Percentiles rank a stretch among this genome's conserved stretches.
phyloP scores from a whole-genome alignment of 2,797 vertebrate genomes.

The Cryptoblepharus egeriae region DNA sequence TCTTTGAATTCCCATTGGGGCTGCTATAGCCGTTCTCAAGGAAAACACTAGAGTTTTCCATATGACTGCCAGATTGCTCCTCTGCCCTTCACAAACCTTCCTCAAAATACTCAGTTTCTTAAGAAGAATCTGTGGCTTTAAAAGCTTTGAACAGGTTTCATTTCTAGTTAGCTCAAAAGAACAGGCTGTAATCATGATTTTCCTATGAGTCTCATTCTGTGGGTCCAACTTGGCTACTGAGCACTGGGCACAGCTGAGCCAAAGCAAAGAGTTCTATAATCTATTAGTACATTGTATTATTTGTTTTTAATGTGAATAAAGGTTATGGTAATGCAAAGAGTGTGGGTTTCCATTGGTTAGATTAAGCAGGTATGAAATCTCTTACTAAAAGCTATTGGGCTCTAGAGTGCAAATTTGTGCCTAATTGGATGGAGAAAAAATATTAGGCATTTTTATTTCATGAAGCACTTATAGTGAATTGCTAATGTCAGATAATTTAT shows the following conservation, averaged over 20 bases:
- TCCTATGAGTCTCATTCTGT: neutral
- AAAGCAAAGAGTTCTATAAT: neutral
- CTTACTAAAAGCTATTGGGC: neutral
- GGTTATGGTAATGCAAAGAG: no score
- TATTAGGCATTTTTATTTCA: neutral
- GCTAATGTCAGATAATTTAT: fast-evolving
- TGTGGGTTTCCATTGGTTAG: neutral
- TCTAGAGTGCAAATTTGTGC: constrained; percentile 1
- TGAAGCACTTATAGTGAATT: fast-evolving
- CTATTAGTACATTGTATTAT: no score
- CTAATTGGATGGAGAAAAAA: neutral
- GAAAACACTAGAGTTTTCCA: no score
- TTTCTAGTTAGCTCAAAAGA: neutral
- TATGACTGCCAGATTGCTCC: neutral
- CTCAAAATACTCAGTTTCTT: neutral
- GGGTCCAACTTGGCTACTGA: neutral
- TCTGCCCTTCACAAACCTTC: neutral
- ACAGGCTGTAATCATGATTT: neutral
- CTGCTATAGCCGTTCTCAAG: no score
- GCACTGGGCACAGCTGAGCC: neutral
- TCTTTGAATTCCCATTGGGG: no score
- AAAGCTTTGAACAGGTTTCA: neutral
- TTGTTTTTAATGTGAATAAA: no score
- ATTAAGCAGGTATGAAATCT: neutral
- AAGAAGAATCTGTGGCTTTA: neutral